A percentile compares a stretch with the other conserved stretches of the same genome.
phyloP scores from a whole-genome alignment of 1,140 invertebrate species.

The Macrosteles quadrilineatus region DNA sequence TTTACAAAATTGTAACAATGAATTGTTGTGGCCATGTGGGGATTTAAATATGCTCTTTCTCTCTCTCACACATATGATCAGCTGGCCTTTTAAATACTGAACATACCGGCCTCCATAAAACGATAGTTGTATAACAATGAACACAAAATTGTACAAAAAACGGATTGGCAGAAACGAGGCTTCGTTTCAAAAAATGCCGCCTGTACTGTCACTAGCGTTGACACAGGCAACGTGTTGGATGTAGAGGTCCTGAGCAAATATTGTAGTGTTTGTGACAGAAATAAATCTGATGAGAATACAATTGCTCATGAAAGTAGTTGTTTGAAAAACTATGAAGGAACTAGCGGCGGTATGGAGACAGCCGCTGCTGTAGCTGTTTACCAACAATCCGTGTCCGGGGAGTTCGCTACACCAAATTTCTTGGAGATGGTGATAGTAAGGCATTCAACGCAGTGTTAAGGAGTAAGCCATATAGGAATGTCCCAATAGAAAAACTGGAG shows the following conservation, averaged over 20 bases:
- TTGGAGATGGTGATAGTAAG: slow-evolving; percentile 37
- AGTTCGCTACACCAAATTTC: slow-evolving; percentile 33
- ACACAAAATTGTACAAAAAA: too few relatives aligned
- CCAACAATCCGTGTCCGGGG: slow-evolving; percentile 14
- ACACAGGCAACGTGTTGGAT: slow-evolving; percentile 37
- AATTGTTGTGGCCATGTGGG: too few relatives aligned
- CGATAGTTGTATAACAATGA: too few relatives aligned
- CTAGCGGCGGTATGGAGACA: slow-evolving; percentile 32
- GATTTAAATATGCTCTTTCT: too few relatives aligned
- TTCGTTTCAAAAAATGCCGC: slow-evolving; percentile 28
- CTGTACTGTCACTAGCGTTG: slow-evolving; percentile 30
- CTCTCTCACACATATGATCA: too few relatives aligned
- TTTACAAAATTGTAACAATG: too few relatives aligned
- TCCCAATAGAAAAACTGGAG: slow-evolving; percentile 19
- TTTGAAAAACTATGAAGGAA: slow-evolving; percentile 34
- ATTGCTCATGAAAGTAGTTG: slow-evolving; percentile 30
- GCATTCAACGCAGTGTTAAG: slow-evolving; percentile 13
- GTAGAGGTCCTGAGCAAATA: slow-evolving; percentile 31
- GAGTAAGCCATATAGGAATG: slow-evolving; percentile 23
- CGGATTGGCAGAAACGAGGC: slow-evolving; percentile 37
- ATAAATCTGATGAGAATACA: neutral
- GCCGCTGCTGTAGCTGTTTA: slow-evolving; percentile 27
- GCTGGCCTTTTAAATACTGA: too few relatives aligned
- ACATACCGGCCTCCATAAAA: too few relatives aligned
- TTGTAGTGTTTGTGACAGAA: slow-evolving; percentile 29